Evolutionary conservation across 53 echinoderm and acorn worm species (phyloP), one percentile per base, ranked within the genome.

Genomic region (Luidia sarsii): DNA sequence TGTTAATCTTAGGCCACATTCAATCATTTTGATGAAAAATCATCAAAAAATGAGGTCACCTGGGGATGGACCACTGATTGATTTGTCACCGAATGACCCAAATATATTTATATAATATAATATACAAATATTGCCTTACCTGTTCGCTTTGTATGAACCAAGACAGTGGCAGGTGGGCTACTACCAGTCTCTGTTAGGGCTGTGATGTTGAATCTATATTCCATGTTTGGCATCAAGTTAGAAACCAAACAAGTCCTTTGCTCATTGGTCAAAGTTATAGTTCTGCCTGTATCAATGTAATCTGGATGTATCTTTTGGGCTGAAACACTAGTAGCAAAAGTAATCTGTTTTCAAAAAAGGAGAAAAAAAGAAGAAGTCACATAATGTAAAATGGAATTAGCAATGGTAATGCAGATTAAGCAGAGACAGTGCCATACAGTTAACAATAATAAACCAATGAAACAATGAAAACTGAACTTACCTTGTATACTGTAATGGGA

Each of bases 161-260:
- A 65, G 65, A 92, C 87, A 30, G 82, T 90, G 30, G 95, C 83
- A 0, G 95, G 90, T 1, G 87, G 87, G n/a, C 92, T 88, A 37
- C 45, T 23, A 33, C 72, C 73, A 24, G 24, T 81, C 7, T 70
- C 77, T 0, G 87, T 87, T 35, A 38, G 43, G 3, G 95, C 92
- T 0, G 85, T 87, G 66, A 95, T 90, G 65, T 87, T 86, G 66
- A 95, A 92, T 60, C 90, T 57, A 46, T 95, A 95, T 37, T 89
- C 92, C 92, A 92, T 95, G 85, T 92, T 90, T 2, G 95, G 92
- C 19, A 81, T 70, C 50, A 95, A 68, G 46, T 50, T 74, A 33
- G 59, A 69, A 6, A 87, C 70, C 16, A 34, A 43, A 15, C 83
- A 50, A 14, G 70, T 57, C 22, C 90, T 82, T 11, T 72, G 68